Base-by-base conservation (phyloP, 2,113 vertebrate species). In the Pyxicephalus adspersus region DNA sequence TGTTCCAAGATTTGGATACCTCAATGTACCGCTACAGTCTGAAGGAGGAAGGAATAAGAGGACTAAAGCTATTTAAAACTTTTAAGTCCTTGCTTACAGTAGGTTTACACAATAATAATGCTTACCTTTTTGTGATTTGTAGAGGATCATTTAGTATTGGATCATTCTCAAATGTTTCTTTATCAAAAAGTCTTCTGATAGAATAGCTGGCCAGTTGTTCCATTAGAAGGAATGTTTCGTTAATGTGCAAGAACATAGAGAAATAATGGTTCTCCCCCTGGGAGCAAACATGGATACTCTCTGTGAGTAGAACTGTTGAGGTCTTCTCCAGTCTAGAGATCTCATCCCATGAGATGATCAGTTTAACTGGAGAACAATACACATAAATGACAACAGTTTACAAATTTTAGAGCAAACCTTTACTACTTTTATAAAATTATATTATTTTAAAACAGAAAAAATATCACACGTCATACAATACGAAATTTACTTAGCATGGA, bases 191-290 rank as follows among this genome's bases (percentile, higher is more conserved):
- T n/a, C 97, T 96, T 77, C 91, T 92, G 84, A 99, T 90, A 55
- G 96, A 93, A 86, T 97, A 98, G 84, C 93, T 94, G 2, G 97
- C 96, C 83, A 99, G 89, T 88, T 98, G 96, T 81, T 98, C 97
- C 98, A 99, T 99, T 73, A 99, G 94, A 64, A 96, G 89, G 20
- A 96, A 99, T 0, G 98, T 99, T 90, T 99, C 94, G 58, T 90
- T 95, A n/a, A 98, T 95, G 86, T 96, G 96, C 85, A 99, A 85
- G 86, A 99, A 94, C 97, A 99, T 98, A 77, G 98, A 99, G 90
- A 99, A 99, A 89, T 96, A 97, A 86, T 98, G 94, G 83, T 96
- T 91, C 70, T 98, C 97, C 34, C 96, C 95, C 11, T 81, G 91
- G 55, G 95, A 93, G 84, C 92, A 86, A 66, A 99, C 94, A 9